These are phyloP conservation scores for Theristus sp. DNA, from an alignment of 2,888 invertebrate genomes.

Conservation along the genomic window DNA sequence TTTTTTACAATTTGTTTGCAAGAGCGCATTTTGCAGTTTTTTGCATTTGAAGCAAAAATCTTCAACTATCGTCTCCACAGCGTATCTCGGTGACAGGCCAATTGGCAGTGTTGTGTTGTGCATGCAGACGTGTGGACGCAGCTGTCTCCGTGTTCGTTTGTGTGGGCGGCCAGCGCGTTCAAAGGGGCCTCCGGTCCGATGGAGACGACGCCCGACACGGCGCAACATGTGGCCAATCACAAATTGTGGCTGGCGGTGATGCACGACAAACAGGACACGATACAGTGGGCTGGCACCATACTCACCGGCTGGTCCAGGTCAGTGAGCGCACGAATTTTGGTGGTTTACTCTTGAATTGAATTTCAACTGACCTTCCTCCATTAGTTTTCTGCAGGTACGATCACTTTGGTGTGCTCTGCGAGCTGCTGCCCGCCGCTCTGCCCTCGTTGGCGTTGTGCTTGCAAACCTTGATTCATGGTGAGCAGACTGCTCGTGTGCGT, in stretches of 20 bases:
- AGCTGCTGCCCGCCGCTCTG: conserved; percentile 30
- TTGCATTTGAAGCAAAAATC: too few relatives aligned
- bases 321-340: not conserved
- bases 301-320: conserved; percentile 7
- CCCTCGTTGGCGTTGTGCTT: conserved; percentile 24
- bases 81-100: too few relatives aligned
- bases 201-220: conserved; percentile 3
- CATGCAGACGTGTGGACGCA: not conserved
- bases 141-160: too few relatives aligned
- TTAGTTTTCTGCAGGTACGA: conserved; percentile 22
- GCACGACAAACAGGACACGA: not conserved
- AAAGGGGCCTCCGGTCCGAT: conserved; percentile 5
- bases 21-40: too few relatives aligned
- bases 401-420: conserved; percentile 32
- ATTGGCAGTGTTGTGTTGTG: too few relatives aligned
- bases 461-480: not conserved
- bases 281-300: not conserved
- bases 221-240: conserved; percentile 4
- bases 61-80: too few relatives aligned
- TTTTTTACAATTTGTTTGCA: too few relatives aligned
- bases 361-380: too few relatives aligned
- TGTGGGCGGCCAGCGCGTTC: conserved; percentile 6
- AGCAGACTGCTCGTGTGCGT: too few relatives aligned
- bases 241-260: conserved; percentile 8
- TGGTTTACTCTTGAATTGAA: not conserved